A percentile compares a stretch with the other conserved stretches of the same genome.
Conservation (phyloP, 2,113 vertebrate species). For the Oreochromis aureus region DNA sequence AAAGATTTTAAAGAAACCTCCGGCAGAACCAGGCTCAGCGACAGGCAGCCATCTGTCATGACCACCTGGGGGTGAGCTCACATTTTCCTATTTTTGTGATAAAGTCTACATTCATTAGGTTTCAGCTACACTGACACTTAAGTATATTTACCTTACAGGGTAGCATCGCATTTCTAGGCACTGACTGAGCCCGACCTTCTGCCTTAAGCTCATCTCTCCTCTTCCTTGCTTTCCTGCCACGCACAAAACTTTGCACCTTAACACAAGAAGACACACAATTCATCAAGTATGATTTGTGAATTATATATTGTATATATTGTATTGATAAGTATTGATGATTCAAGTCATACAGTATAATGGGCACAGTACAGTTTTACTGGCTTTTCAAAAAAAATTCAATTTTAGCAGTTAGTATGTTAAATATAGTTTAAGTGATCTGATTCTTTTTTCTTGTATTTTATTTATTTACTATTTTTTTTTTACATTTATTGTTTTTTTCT, state of each 20-base stretch:
- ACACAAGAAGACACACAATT: neutral
- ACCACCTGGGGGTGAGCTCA: neutral
- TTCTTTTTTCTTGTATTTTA: neutral
- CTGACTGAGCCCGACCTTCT: conserved; percentile 89
- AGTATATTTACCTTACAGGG: conserved; percentile 61
- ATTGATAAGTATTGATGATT: neutral
- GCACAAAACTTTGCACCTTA: conserved; percentile 86
- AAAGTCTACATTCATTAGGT: neutral
- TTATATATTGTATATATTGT: neutral
- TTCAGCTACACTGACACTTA: neutral
- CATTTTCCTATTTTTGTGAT: neutral
- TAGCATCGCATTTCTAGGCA: conserved; percentile 88
- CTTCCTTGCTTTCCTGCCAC: conserved; percentile 89
- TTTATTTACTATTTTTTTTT: neutral
- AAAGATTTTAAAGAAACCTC: neutral
- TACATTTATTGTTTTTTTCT: neutral
- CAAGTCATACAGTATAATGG: neutral
- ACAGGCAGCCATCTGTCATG: neutral
- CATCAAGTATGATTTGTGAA: neutral
- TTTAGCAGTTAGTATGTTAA: neutral
- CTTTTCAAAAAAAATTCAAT: neutral
- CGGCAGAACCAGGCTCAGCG: neutral
- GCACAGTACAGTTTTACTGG: neutral
- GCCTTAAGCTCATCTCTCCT: conserved; percentile 91
- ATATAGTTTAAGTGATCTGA: neutral